Base-by-base conservation (phyloP, 2,797 vertebrate genomes). In the Chanos chanos region DNA sequence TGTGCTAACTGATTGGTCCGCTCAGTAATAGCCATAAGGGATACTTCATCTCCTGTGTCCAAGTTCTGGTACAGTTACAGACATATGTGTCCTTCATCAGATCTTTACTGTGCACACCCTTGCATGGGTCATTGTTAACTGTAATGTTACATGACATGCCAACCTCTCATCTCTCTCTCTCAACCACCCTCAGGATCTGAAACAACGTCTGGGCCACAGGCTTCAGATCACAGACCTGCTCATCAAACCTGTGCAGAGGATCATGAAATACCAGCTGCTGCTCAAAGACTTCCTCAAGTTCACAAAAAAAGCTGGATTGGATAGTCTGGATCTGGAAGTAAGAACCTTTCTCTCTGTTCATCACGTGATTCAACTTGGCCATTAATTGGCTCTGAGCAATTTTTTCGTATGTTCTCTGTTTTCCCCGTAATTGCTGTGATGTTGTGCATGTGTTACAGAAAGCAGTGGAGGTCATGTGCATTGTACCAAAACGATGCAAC, bases 261-360 rank as follows among this genome's bases (percentile, higher is more conserved):
- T 99, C 80, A 97, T 99, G 94, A 99, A 97, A 74, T 99, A 99
- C 77, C 96, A 98, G 81, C 89, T 97, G 66, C 87, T 99, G 79
- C 87, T 99, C 10, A 99, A 98, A 95, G 95, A 95, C 78, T 94
- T 98, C 82, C 87, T 98, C 64, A 98, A 96, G 79, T 94, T 92
- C 69, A 98, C 96, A 68, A 96, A 93, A 85, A 99, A 96, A 77
- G 93, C 93, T 43, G 95, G 93, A 61, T 79, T 94, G 51, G 96
- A 99, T 70, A 93, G 92, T 2, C 70, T 86, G 9, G 97, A 99
- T 71, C 74, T 97, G 63, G 97, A 99, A 94, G 97, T 97, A 85
- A 66, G 80, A 74, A 4, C 10, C 21, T 31, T 19, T 16, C 27
- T n/a, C 22, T 18, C 12, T 24, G 6, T 18, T 12, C 1, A 13